These are phyloP conservation scores for Drosophila elegans DNA, from an alignment of 1,140 invertebrate genomes.

Conservation along the genomic window DNA sequence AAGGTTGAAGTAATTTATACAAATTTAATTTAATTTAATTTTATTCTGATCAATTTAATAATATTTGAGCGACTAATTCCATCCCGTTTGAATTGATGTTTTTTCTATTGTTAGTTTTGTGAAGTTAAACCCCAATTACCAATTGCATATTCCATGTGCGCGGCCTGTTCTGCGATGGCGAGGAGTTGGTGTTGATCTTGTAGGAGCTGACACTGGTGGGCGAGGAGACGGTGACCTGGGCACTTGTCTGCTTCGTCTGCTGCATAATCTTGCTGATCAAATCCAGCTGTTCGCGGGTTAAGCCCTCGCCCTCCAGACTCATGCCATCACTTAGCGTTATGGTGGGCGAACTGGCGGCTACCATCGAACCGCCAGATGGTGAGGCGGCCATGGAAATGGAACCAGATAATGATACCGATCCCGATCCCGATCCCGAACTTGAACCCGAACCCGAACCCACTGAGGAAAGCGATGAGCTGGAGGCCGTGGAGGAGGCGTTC, in stretches of 20 bases:
- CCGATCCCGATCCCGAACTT: conserved; percentile 16
- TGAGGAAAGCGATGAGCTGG: conserved; percentile 48
- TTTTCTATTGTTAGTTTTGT: no score
- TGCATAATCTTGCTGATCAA: conserved; percentile 92
- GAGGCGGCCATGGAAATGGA: conserved; percentile 1
- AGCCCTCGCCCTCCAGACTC: conserved; percentile 86
- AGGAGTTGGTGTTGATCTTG: conserved; percentile 71
- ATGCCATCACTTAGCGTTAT: conserved; percentile 86
- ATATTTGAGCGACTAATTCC: no score
- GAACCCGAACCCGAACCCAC: conserved; percentile 31
- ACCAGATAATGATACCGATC: conserved; percentile 14
- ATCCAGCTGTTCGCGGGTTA: conserved; percentile 90
- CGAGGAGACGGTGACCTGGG: conserved; percentile 80
- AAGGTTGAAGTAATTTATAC: no score
- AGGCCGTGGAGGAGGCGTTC: conserved; percentile 60
- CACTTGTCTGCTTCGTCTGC: conserved; percentile 87
- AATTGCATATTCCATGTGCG: conserved; percentile 86
- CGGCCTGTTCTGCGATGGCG: conserved; percentile 62
- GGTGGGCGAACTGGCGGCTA: conserved; percentile 67
- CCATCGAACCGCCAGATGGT: conserved; percentile 16
- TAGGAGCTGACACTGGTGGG: conserved; percentile 85
- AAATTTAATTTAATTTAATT: no score
- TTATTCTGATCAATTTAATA: no score
- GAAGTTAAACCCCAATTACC: conserved; percentile 33
- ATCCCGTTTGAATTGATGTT: no score